Base-by-base conservation (phyloP, 2,113 vertebrate genomes). In the Indri indri region DNA sequence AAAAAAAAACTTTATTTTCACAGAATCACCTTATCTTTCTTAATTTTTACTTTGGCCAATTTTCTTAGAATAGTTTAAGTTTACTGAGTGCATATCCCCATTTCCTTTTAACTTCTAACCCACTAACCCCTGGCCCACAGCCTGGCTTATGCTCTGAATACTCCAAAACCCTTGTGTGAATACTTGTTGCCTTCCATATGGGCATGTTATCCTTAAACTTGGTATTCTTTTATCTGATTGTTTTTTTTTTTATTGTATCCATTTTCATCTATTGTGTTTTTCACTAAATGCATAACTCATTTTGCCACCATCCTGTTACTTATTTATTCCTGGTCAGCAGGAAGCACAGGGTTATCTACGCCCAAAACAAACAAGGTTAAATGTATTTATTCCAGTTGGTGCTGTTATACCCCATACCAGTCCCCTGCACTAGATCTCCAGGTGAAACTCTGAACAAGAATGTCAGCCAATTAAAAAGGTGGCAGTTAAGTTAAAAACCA, bases 401-500 rank as follows among this genome's bases (percentile, higher is more conserved):
- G 18, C 61, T 95, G 3, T 20, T 90, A 47, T 47, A 87, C 73
- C 32, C 61, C 54, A n/a, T 30, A 30, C 17, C 34, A 77, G 65
- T 20, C 34, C 18, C 54, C 84, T 68, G 25, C 4, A 30, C 54
- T 90, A 61, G 59, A 81, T 52, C 61, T 91, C 77, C 66, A 82
- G 88, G 88, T 77, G 50, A 85, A 96, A 63, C 57, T 10, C 82
- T 96, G 82, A 95, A 88, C 34, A 73, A 17, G 82, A 86, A 87
- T 70, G 70, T 65, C 50, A 92, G 54, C 54, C 86, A 95, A 86
- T 95, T 93, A 89, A 86, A 95, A 93, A 89, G 45, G 40, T 76
- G 74, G 37, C 85, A 88, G 81, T 88, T 95, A 86, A 91, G 57
- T 91, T 92, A 86, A 97, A 97, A 97, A 73, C 23, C 71, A 96